A percentile compares a stretch with the other conserved stretches of the same genome.
Conservation (phyloP, 1,140 invertebrate genomes). For the Spodoptera frugiperda region DNA sequence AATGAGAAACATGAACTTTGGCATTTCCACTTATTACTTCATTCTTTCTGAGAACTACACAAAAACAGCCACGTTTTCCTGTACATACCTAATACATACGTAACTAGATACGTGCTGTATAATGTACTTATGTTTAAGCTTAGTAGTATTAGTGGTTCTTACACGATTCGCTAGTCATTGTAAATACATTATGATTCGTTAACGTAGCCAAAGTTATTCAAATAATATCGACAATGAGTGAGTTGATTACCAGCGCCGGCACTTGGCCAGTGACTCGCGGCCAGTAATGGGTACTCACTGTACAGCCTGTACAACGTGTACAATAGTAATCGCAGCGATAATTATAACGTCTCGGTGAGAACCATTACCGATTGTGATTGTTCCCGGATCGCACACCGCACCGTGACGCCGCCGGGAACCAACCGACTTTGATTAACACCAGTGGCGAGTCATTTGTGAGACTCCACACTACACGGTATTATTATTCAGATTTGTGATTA, state of each 20-base stretch:
- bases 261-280: too few relatives aligned
- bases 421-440: neutral
- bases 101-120: too few relatives aligned
- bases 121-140: too few relatives aligned
- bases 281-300: neutral
- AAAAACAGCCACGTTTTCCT: too few relatives aligned
- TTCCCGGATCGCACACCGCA: neutral
- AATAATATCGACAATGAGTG: constrained; percentile 12
- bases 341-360: neutral
- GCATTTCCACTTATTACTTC: too few relatives aligned
- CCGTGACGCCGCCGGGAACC: neutral
- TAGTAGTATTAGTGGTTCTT: too few relatives aligned
- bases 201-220: neutral
- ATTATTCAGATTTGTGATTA: too few relatives aligned
- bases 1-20: too few relatives aligned
- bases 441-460: too few relatives aligned
- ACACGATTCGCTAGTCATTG: neutral
- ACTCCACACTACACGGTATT: too few relatives aligned
- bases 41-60: too few relatives aligned
- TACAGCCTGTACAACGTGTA: neutral
- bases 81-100: too few relatives aligned
- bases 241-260: neutral
- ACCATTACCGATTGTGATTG: neutral
- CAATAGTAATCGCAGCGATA: neutral
- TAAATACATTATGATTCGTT: neutral